phyloP scores from a whole-genome alignment of 2,888 invertebrate genomes.

The Drosophila lacicola region DNA sequence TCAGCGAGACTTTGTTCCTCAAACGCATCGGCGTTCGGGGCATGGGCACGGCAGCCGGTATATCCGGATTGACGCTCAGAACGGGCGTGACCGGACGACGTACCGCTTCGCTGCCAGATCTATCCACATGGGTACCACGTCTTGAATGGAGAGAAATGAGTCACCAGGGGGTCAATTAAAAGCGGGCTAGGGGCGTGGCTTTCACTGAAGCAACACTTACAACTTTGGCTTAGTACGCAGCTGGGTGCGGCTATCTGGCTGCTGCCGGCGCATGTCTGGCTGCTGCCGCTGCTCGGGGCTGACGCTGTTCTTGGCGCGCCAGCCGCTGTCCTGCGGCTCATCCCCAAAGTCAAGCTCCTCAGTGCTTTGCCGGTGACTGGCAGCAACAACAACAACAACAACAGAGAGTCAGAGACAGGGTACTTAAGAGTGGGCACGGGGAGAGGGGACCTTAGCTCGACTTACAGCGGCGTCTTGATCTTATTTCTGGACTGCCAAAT shows the following conservation, averaged over 20 bases:
- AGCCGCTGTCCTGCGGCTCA: constrained; percentile 58
- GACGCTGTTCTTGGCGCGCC: constrained; percentile 59
- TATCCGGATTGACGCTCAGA: constrained; percentile 71
- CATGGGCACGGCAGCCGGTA: constrained; percentile 76
- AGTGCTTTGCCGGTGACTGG: constrained; percentile 76
- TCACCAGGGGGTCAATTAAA: constrained; percentile 17
- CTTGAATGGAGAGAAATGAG: constrained; percentile 51
- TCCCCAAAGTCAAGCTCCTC: constrained; percentile 77
- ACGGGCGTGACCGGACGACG: constrained; percentile 80
- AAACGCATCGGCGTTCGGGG: constrained; percentile 81
- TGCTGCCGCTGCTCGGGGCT: constrained; percentile 58
- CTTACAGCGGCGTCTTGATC: constrained; percentile 69
- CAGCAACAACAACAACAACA: constrained; percentile 3
- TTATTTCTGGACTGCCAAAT: constrained; percentile 68
- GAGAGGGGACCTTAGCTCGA: constrained; percentile 24
- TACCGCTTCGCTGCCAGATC: constrained; percentile 66
- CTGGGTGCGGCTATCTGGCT: constrained; percentile 48
- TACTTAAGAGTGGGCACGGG: not conserved
- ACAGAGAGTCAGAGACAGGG: constrained; percentile 6
- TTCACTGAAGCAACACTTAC: constrained; percentile 59
- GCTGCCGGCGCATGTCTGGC: constrained; percentile 45
- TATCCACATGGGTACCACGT: constrained; percentile 58
- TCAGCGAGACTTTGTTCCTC: constrained; percentile 77
- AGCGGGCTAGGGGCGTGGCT: constrained; percentile 1
- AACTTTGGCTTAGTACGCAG: constrained; percentile 68